These are phyloP conservation scores for Schizopygopsis pylzovi DNA, from an alignment of 2,797 vertebrate genomes.

Conservation along the genomic window DNA sequence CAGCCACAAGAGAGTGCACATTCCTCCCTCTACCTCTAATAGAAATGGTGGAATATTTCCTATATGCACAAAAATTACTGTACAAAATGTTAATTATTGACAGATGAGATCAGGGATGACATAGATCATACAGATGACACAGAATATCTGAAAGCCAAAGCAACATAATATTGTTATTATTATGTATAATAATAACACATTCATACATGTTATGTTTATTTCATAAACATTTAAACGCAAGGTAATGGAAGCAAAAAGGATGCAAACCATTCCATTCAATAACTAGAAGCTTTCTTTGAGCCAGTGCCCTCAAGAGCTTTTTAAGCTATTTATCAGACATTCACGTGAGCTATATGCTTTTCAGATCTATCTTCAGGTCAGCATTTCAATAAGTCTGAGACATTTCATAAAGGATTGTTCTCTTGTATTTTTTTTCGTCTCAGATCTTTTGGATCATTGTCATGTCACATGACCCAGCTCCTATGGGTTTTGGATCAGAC, in stretches of 20 bases:
- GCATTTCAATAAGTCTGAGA: not conserved
- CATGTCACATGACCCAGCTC: not conserved
- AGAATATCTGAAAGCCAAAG: not conserved
- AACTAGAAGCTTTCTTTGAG: not conserved
- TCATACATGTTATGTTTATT: not conserved
- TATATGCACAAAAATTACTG: not conserved
- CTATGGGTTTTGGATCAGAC: constrained; percentile 40
- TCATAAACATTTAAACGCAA: not conserved
- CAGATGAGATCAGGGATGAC: not conserved
- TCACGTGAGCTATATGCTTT: not conserved
- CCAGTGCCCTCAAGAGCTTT: not conserved
- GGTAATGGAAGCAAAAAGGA: not conserved
- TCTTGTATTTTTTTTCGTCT: not conserved
- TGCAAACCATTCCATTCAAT: not conserved
- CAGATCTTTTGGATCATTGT: constrained; percentile 32
- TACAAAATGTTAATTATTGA: not conserved
- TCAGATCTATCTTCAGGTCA: not conserved
- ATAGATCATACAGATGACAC: not conserved
- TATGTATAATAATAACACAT: too few relatives aligned
- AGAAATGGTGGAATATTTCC: not conserved
- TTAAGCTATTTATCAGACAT: not conserved
- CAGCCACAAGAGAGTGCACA: not conserved
- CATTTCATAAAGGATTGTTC: not conserved
- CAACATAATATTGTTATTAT: not conserved
- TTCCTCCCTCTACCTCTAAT: not conserved